Evolutionary conservation across 2,888 invertebrate genomes (phyloP), one percentile per base, ranked within the genome.

Genomic region (Tipula lateralis): DNA sequence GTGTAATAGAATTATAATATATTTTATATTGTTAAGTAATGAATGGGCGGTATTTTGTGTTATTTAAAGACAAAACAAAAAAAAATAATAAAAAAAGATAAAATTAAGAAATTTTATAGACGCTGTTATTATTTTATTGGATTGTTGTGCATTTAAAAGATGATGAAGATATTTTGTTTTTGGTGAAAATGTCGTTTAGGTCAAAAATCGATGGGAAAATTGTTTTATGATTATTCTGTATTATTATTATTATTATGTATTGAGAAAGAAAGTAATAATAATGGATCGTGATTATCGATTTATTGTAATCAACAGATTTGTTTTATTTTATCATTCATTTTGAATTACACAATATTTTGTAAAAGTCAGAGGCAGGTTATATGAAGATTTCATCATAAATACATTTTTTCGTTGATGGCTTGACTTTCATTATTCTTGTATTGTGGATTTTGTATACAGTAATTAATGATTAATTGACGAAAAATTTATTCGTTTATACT

Each of bases 41-140:
- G 66, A 66, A 66, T 66, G 66, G 66, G 66, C 66, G 66, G 66
- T 66, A 66, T 66, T 66, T 66, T 66, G 66, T 66, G 66, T 66
- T 66, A 66, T 66, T 66, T 66, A 66, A 66, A 66, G 66, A 66
- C 66, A 66, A 66, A 66, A 66, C 44, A 66, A 7, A 19, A 50
- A 16, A 16, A 16, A 50, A 66, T 24, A 66, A 44, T n/a, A 44
- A 66, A 66, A 66, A 9, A 24, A 19, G 66, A 66, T 66, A 66
- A 66, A 66, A 66, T 66, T 66, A 66, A 66, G 66, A 66, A 66
- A 66, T 66, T 66, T 24, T 66, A 66, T 66, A 66, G 66, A 66
- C 66, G 16, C 16, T 66, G 24, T 66, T 66, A 24, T 66, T 66
- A 66, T 66, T 24, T 24, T 66, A 66, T 24, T 66, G 9, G 66